phyloP scores from a whole-genome alignment of 2,113 vertebrate genomes.

The Atlantisia rogersi region DNA sequence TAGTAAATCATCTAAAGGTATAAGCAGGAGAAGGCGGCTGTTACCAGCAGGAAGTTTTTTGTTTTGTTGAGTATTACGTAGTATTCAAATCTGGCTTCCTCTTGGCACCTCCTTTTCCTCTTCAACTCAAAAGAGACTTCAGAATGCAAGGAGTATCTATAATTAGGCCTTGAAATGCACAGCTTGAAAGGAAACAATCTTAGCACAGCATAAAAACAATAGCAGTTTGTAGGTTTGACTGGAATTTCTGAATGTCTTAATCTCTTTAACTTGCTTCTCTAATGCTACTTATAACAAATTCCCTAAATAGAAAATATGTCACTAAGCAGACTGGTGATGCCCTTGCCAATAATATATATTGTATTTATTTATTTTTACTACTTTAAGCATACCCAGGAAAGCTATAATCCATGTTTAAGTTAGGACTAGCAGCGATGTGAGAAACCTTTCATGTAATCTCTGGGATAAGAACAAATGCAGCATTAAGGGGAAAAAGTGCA shows the following conservation, averaged over 20 bases:
- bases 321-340: background rate
- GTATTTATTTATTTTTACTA: background rate
- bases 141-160: background rate
- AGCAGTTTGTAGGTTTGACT: background rate
- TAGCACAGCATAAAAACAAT: background rate
- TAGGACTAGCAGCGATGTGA: background rate
- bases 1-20: background rate
- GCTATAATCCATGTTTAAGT: background rate
- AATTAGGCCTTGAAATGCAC: slow-evolving; percentile 16
- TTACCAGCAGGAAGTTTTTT: background rate
- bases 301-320: background rate
- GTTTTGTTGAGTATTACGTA: background rate
- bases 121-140: background rate
- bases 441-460: background rate
- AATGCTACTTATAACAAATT: background rate
- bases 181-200: slow-evolving; percentile 8
- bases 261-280: background rate
- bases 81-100: background rate
- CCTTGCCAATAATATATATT: background rate
- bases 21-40: background rate
- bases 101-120: background rate
- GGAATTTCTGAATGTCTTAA: background rate
- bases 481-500: rapidly evolving
- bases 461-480: background rate
- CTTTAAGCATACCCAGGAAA: background rate